Base-by-base conservation (phyloP, 64 coral and sea anemone species). In the Hydrozoanthus tunicans region DNA sequence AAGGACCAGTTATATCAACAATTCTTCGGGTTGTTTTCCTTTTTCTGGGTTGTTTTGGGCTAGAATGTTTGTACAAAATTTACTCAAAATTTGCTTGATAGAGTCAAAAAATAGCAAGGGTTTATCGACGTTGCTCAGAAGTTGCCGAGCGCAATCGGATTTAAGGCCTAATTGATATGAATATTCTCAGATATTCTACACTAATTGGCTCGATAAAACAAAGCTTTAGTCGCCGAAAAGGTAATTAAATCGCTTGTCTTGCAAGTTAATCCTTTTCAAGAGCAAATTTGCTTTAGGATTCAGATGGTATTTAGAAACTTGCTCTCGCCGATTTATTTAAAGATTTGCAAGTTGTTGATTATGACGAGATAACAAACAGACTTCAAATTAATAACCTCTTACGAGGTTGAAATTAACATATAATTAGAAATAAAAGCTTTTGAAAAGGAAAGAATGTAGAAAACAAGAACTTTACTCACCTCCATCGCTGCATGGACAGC, bases 401-500 rank as follows among this genome's bases (percentile, higher is more conserved):
- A 79, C 58, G 55, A 79, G 9, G 15, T 64, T 3, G 23, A 67
- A 83, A 61, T 66, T 32, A 53, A 65, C 5, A 17, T 53, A 68
- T 9, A 65, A 13, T 64, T 56, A n/a, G 3, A 9, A 71, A 4
- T 9, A 53, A 9, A 14, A 71, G 3, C 8, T 20, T 15, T 7
- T 7, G 0, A 59, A 43, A 43, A 43, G 32, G 32, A 43, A 43
- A 43, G 32, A 43, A 43, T 43, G 2, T 43, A 43, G 32, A 43
- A 43, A 43, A 43, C 32, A 43, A 43, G 32, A 43, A 43, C 17
- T 59, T 73, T 0, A 14, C 84, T 54, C 60, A 73, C 80, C 70
- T 88, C 9, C 69, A 7, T 60, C 59, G 7, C 55, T 6, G 55
- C 84, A 88, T 12, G 84, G 59, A 56, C 84, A 88, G 1, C 56